Evolutionary conservation across 2,113 vertebrate genomes (phyloP).

Genomic region (Saguinus midas): DNA sequence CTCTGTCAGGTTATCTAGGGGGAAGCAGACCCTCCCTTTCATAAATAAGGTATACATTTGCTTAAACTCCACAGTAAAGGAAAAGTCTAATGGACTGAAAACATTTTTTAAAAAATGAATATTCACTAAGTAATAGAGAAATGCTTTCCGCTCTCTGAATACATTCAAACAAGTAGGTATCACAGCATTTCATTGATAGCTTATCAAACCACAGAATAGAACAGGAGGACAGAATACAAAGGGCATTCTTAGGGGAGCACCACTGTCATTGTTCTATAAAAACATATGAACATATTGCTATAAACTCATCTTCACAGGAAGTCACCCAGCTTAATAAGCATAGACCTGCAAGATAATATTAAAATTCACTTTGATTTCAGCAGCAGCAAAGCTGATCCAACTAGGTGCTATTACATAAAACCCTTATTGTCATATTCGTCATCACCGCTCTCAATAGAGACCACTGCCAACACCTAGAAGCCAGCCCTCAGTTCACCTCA

Average conservation of each 20-base stretch:
- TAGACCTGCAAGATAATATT: constrained; percentile 75
- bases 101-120: constrained; percentile 25
- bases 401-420: constrained; percentile 74
- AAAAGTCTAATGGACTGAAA: constrained; percentile 44
- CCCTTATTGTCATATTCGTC: constrained; percentile 69
- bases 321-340: constrained; percentile 74
- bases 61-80: constrained; percentile 43
- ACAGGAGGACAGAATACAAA: constrained; percentile 50
- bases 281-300: constrained; percentile 61
- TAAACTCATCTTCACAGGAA: constrained; percentile 77
- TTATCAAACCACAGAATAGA: constrained; percentile 55
- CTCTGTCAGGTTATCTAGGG: not conserved
- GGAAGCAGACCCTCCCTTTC: not conserved
- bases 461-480: constrained; percentile 55
- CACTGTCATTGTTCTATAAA: constrained; percentile 66
- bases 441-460: constrained; percentile 62
- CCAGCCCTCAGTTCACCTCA: constrained; percentile 61
- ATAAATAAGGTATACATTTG: constrained; percentile 49
- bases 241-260: constrained; percentile 48
- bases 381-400: constrained; percentile 67
- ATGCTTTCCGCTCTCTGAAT: constrained; percentile 46
- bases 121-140: constrained; percentile 58
- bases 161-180: constrained; percentile 62
- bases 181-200: constrained; percentile 33
- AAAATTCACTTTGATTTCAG: constrained; percentile 77